Evolutionary conservation across 2,113 vertebrate species (phyloP).

Genomic region (Murina feae): DNA sequence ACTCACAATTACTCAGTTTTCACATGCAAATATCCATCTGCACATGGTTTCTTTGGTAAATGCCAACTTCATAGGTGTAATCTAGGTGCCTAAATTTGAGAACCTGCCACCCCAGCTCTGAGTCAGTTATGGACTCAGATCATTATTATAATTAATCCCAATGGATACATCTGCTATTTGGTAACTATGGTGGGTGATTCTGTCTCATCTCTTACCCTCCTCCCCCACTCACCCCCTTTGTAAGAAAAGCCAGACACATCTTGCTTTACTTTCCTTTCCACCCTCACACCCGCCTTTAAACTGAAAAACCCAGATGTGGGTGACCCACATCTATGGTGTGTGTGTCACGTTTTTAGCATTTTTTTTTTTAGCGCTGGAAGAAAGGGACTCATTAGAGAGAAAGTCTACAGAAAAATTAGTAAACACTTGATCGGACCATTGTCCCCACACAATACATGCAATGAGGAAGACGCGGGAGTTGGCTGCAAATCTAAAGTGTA

Average conservation of each 20-base stretch:
- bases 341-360: slow-evolving; percentile 52
- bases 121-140: slow-evolving; percentile 4
- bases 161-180: background rate
- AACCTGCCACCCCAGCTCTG: slow-evolving; percentile 32
- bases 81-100: slow-evolving; percentile 49
- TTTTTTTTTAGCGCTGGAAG: slow-evolving; percentile 66
- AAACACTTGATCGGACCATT: slow-evolving; percentile 73
- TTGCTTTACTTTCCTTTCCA: background rate
- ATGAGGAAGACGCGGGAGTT: slow-evolving; percentile 41
- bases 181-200: slow-evolving; percentile 55
- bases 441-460: slow-evolving; percentile 61
- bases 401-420: slow-evolving; percentile 69
- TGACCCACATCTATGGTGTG: slow-evolving; percentile 69
- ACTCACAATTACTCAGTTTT: slow-evolving; percentile 41
- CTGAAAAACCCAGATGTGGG: slow-evolving; percentile 72
- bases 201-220: background rate
- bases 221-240: background rate
- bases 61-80: slow-evolving; percentile 58
- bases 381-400: slow-evolving; percentile 69
- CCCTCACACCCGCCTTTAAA: background rate
- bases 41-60: slow-evolving; percentile 42
- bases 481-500: slow-evolving; percentile 34
- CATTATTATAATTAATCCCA: slow-evolving; percentile 43
- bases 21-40: slow-evolving; percentile 67
- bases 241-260: slow-evolving; percentile 14